Base-by-base conservation (phyloP, 2,113 vertebrate genomes). In the Numenius arquata region DNA sequence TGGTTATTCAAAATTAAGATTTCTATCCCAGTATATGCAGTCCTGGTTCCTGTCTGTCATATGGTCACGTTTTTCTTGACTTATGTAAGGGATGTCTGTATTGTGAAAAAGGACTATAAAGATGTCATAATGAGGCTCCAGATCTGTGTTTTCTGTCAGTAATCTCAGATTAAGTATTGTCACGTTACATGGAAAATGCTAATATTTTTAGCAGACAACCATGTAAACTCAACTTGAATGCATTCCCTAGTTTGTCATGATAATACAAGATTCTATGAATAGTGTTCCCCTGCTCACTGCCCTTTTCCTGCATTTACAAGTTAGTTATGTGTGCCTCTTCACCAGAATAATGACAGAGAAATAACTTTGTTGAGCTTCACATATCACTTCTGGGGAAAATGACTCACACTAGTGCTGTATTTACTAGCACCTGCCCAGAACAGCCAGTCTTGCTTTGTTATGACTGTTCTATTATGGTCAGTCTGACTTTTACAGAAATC, bases 401-500 rank as follows among this genome's bases (percentile, higher is more conserved):
- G 94, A 95, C 90, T 96, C 92, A 95, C 47, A 34, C 72, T 7
- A 80, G 38, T 38, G 3, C 88, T 75, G 61, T 76, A 66, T 94
- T 97, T 91, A 91, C 93, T 75, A 68, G 72, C 62, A 45, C 19
- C 91, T 62, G 45, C 66, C 66, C 90, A 89, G 90, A 89, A 58
- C 47, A 94, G 94, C 76, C 86, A 84, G 86, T 52, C 94, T 90
- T 11, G 77, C 94, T 92, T 96, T 96, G 91, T 93, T 95, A 91
- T 95, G 96, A 88, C 94, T 96, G 43, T 70, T 78, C 88, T 72
- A 18, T 68, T 86, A 68, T 94, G 95, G 94, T 94, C 94, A 95
- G 96, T 92, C 94, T 96, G 96, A 96, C 96, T 95, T 94, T 79
- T 93, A 85, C 25, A 90, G 95, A 94, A 93, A 92, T 55, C 72